Base-by-base conservation (phyloP, 2,113 vertebrate species). In the Geococcyx californianus region DNA sequence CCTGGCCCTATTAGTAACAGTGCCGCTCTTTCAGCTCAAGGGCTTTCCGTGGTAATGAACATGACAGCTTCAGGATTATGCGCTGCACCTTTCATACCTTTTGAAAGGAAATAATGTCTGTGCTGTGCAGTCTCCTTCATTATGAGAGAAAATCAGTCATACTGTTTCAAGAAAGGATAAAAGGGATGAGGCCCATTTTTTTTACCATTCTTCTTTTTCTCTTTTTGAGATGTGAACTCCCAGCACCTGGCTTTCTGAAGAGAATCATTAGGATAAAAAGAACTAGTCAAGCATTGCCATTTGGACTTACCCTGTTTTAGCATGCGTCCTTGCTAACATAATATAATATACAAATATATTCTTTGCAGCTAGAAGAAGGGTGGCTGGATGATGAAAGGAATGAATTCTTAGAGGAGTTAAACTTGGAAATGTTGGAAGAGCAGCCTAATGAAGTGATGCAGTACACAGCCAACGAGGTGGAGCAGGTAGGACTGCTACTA, bases 361-460 rank as follows among this genome's bases (percentile, higher is more conserved):
- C 94, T 96, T 97, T 98, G 89, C 97, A 99, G 99, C 97, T 99
- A 98, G 99, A 99, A 94, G 99, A 99, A 96, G 98, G 98, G 92
- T 99, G 99, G 99, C 97, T 99, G 96, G 99, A 99, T 97, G 99
- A 99, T 98, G 99, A 99, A 97, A 99, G 99, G 96, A 99, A 98
- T 73, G 99, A 99, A 97, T 99, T 99, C 98, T 98, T 99, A 94
- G 99, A 99, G 98, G 99, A 99, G 97, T 98, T 99, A 97, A 99
- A 99, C 97, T 98, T 99, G 98, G 99, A 99, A 97, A 98, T 99
- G 98, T 79, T 99, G 97, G 99, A 99, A 97, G 99, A 99, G 92
- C 98, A 99, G 95, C 98, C 98, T 97, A 98, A 98, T 90, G 99
- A 99, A 97, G 98, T 98, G 5, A 97, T 98, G 97, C 98, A 98